These are phyloP conservation scores for Notiomystis cincta DNA, from an alignment of 2,113 vertebrate genomes.

Conservation along the genomic window DNA sequence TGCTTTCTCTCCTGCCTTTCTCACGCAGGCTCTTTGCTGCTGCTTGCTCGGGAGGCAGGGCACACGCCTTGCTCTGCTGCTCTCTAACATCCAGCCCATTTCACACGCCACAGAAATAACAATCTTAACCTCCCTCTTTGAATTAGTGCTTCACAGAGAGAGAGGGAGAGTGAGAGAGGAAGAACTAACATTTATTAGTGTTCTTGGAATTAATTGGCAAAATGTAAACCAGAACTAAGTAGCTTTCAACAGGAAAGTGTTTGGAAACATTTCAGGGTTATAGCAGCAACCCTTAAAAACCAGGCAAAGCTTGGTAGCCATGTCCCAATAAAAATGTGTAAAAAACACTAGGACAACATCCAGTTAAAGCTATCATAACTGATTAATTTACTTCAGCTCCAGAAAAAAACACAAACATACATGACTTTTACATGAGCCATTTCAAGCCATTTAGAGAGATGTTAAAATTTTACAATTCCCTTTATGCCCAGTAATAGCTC, in stretches of 20 bases:
- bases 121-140: not conserved
- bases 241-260: not conserved
- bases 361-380: not conserved
- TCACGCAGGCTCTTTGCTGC: not conserved
- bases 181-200: not conserved
- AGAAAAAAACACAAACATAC: not conserved
- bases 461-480: not conserved
- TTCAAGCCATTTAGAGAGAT: conserved; percentile 1
- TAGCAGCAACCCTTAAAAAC: not conserved
- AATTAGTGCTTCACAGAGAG: not conserved
- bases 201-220: not conserved
- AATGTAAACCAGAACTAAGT: conserved; percentile 23
- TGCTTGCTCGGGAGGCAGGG: not conserved
- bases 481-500: not conserved
- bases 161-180: not conserved
- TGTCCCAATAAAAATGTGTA: not conserved
- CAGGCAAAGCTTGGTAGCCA: not conserved
- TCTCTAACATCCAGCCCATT: not conserved
- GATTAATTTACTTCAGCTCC: not conserved
- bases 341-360: not conserved
- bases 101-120: conserved; percentile 3
- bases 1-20: not conserved
- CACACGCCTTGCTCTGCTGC: not conserved
- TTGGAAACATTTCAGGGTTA: not conserved
- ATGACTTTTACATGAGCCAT: not conserved